Evolutionary conservation across 2,888 invertebrate species (phyloP), one percentile per base, ranked within the genome.

Genomic region (Flexamia atlantica): DNA sequence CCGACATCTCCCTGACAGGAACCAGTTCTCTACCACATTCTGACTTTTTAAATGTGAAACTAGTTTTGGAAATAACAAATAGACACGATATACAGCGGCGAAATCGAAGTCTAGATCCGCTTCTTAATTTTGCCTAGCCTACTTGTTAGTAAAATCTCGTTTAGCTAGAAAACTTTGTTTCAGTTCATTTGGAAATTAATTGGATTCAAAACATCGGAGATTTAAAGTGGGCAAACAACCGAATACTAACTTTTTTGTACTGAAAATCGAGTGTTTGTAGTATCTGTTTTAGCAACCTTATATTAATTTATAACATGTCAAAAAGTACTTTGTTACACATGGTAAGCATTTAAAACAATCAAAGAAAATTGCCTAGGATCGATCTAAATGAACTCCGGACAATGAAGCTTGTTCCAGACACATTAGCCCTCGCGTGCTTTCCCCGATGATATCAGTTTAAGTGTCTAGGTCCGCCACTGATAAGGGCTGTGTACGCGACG

Each of bases 31-130:
- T 57, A 57, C 12, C 4, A 20, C 64, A 64, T 17, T 64, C 64
- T 64, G 30, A 28, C 64, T 64, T 64, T 25, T 64, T 64, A 64
- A 64, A 64, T 64, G 64, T 64, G 64, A 64, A 64, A 64, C 28
- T 30, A 28, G 14, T 28, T 12, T 30, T 64, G 9, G 28, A 64
- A 64, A 64, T 64, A 64, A 64, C 64, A 30, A 64, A 64, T 64
- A 64, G 64, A 25, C 30, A 28, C 30, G 64, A 64, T 10, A 64
- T 28, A 17, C 64, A 14, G 30, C 9, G 64, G 64, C 64, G 64
- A 64, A 64, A 64, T 64, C 64, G 25, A 9, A 1, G 17, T 1
- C 64, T 64, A 28, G 28, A 64, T 64, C 64, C 64, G 64, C 64
- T 30, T 64, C 64, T 25, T 60, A 60, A 60, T 60, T 25, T n/a